Percentiles rank a stretch among this genome's conserved stretches.
Evolutionary conservation across 1,140 invertebrate genomes (phyloP).

Genomic region (Ctenoplectra terminalis): DNA sequence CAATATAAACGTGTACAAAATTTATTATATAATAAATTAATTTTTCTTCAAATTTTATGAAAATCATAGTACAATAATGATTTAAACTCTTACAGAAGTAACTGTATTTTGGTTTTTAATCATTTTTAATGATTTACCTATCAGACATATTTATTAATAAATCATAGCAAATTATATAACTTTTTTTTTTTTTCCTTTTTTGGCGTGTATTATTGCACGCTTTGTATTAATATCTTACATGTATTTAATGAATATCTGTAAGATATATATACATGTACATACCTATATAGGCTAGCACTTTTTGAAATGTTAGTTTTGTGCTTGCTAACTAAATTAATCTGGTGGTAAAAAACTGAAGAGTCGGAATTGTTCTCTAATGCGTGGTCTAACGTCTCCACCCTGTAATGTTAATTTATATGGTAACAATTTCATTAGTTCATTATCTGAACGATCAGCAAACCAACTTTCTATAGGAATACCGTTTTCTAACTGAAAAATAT

Average conservation of each 20-base stretch:
- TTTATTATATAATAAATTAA: neutral
- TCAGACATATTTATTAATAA: constrained; percentile 9
- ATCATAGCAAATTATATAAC: constrained; percentile 12
- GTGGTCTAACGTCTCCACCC: constrained; percentile 96
- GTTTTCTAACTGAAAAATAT: constrained; percentile 92
- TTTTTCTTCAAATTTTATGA: neutral
- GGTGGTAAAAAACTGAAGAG: constrained; percentile 94
- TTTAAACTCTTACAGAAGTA: neutral
- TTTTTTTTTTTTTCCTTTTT: no score
- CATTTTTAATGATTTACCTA: neutral
- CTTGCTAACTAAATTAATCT: constrained; percentile 85
- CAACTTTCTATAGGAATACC: constrained; percentile 99
- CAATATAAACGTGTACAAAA: constrained; percentile 6
- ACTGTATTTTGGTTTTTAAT: neutral
- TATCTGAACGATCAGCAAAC: constrained; percentile 96
- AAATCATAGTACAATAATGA: neutral
- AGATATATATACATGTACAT: constrained; percentile 48
- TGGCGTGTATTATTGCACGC: constrained; percentile 36
- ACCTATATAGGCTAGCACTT: constrained; percentile 36
- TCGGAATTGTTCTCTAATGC: constrained; percentile 94
- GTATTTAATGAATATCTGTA: constrained; percentile 57
- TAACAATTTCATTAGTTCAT: constrained; percentile 95
- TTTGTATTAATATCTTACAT: constrained; percentile 45
- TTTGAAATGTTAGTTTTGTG: constrained; percentile 47
- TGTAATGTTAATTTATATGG: constrained; percentile 85